Percentiles rank a stretch among this genome's conserved stretches.
These are phyloP conservation scores for Lepisosteus oculatus DNA, from an alignment of 2,113 vertebrate species.

Conservation along the genomic window DNA sequence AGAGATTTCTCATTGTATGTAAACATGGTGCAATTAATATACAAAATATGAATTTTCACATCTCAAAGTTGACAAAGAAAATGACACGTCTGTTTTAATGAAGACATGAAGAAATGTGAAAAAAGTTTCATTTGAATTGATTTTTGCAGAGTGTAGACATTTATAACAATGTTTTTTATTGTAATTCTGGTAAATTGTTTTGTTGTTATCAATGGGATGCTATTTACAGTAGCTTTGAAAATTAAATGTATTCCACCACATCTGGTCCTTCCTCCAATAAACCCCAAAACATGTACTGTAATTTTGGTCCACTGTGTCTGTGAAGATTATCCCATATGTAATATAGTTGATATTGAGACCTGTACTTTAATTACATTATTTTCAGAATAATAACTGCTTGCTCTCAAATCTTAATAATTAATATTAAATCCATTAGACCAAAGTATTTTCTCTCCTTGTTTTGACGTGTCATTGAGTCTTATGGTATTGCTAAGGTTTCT, in stretches of 20 bases:
- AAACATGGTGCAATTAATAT: background rate
- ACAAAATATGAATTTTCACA: background rate
- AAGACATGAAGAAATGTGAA: slow-evolving; percentile 1
- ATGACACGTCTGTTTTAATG: background rate
- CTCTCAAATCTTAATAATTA: background rate
- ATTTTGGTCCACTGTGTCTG: no score
- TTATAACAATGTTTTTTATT: no score
- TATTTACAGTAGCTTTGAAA: no score
- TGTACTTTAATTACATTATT: background rate
- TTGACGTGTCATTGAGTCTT: background rate
- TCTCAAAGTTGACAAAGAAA: slow-evolving; percentile 7
- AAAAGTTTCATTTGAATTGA: background rate
- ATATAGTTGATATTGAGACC: background rate
- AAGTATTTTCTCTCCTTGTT: background rate
- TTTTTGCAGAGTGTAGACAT: background rate
- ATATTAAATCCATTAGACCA: background rate
- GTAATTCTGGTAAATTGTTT: no score
- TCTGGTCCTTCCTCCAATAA: background rate
- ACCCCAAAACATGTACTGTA: background rate
- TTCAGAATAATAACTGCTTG: background rate
- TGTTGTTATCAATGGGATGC: no score
- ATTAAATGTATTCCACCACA: no score
- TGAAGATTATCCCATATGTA: background rate
- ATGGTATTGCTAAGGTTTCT: no score
- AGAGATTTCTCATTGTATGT: no score